phyloP scores from a whole-genome alignment of 2,797 vertebrate species.

The Anisognathus igniventris region DNA sequence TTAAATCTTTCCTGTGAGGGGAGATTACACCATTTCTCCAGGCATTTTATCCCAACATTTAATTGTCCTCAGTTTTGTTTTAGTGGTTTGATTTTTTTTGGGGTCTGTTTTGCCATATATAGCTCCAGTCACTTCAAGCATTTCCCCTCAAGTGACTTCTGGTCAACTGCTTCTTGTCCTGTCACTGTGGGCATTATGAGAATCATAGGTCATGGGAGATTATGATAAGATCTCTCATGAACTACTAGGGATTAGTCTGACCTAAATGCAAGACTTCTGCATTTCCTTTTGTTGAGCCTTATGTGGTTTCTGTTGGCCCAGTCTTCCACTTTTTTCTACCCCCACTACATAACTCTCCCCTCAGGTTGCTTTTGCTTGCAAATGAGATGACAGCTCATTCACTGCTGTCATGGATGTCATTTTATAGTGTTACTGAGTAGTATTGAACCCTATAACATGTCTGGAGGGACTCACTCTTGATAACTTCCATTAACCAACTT shows the following conservation, averaged over 20 bases:
- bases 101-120: background rate
- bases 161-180: background rate
- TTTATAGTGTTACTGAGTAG: background rate
- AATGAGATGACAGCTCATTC: background rate
- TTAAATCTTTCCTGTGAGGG: background rate
- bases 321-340: background rate
- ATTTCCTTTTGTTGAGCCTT: background rate
- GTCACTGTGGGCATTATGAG: background rate
- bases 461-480: background rate
- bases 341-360: fast-evolving
- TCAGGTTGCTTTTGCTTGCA: background rate
- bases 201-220: background rate
- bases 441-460: background rate
- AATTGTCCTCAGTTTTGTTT: background rate
- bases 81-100: fast-evolving
- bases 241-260: background rate
- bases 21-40: background rate
- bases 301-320: background rate
- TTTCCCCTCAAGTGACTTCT: background rate
- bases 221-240: background rate
- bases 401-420: background rate
- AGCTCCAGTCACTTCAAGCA: background rate
- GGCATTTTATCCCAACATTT: background rate
- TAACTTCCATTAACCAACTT: background rate
- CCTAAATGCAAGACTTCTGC: background rate